Evolutionary conservation across 2,888 invertebrate species (phyloP), one percentile per base, ranked within the genome.

Genomic region (Caenorhabditis japonica): DNA sequence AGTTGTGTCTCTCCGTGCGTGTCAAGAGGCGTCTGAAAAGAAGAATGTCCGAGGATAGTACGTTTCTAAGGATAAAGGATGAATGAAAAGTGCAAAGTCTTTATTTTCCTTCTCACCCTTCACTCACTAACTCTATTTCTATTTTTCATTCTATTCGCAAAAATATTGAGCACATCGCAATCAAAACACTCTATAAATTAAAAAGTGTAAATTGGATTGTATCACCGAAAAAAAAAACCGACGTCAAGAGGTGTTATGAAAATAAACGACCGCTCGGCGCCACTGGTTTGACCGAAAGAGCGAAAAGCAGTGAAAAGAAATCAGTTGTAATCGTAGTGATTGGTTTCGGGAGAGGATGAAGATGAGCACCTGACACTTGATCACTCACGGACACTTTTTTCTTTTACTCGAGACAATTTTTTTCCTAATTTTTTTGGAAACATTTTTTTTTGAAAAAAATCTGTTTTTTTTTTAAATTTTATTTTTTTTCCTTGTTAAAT

Each of bases 211-310:
- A 33, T 66, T 56, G 47, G 53, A 55, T 56, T 47, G 41, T 15
- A 12, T 25, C 41, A n/a, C 8, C 34, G 46, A 53, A 62, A 53
- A 53, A 46, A 53, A 46, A 38, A 43, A 38, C 58, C 51, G 58
- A 49, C 58, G 47, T 43, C 49, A 39, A 66, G 41, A 59, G 43
- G 71, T 71, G 71, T 71, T 71, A 58, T 71, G 62, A 62, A 71
- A 71, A 71, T 71, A 62, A 71, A 71, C 62, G 71, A 71, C 17
- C n/a, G n/a, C n/a, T n/a, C n/a, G n/a, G n/a, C n/a, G 70, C 62
- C 51, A 43, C 33, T 47, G 52, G 13, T 52, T 44, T 39, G 41
- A 58, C 58, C 38, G 44, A 34, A 34, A 19, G 17, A 23, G 25
- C 15, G 43, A 51, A 25, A 30, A 43, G n/a, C n/a, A n/a, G n/a